phyloP scores from a whole-genome alignment of 2,797 vertebrate species.

The Catharus ustulatus region DNA sequence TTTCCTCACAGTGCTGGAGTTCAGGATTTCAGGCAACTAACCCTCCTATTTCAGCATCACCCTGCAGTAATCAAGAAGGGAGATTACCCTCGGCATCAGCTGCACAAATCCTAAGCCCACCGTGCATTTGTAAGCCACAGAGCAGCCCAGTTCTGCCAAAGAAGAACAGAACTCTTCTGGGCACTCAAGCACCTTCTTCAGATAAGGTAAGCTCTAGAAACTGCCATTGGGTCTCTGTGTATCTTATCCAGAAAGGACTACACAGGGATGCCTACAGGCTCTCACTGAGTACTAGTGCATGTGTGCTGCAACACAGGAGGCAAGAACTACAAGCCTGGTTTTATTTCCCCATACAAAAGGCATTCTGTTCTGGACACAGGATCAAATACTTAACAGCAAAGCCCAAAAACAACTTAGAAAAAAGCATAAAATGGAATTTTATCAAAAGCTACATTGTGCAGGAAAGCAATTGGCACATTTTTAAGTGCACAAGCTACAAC shows the following conservation, averaged over 20 bases:
- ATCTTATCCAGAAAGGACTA: background rate
- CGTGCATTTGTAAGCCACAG: accelerated
- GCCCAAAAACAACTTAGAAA: background rate
- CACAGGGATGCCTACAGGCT: background rate
- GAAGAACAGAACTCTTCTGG: background rate
- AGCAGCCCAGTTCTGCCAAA: background rate
- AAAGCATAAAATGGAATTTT: background rate
- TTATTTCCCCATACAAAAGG: background rate
- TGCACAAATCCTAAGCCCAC: background rate
- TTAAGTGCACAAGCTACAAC: background rate
- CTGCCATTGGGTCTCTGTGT: background rate
- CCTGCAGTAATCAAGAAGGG: background rate
- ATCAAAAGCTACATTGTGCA: background rate
- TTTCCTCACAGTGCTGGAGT: background rate
- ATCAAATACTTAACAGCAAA: background rate
- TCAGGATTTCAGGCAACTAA: background rate
- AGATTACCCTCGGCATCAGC: background rate
- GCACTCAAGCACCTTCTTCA: background rate
- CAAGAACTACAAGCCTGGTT: background rate
- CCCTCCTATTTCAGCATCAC: background rate
- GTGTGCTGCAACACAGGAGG: background rate
- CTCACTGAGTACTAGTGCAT: background rate
- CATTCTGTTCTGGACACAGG: background rate
- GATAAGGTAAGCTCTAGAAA: constrained; percentile 1
- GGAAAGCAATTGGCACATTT: background rate